Evolutionary conservation across 2,113 vertebrate species (phyloP), one percentile per base, ranked within the genome.

Genomic region (Dermatemys mawii): DNA sequence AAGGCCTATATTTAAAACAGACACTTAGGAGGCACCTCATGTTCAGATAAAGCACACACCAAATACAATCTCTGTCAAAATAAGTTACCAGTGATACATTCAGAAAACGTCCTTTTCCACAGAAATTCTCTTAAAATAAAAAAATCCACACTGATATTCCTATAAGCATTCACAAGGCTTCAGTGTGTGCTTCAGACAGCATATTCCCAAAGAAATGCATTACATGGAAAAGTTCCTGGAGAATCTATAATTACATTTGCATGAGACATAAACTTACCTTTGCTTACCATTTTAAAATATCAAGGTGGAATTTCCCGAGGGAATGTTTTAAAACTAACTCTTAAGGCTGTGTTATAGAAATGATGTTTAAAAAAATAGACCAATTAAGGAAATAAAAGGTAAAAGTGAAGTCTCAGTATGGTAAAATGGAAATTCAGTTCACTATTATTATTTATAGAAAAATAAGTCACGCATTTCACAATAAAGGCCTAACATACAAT

Each of bases 251-350:
- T 50, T 44, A 32, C 26, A 21, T 48, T 84, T 83, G 84, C 4
- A 32, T 27, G 49, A 5, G 19, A 50, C 44, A 27, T 50, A 86
- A 80, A 51, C 55, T 78, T 48, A 35, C 35, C 24, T 89, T 82
- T 82, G 48, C 51, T 26, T 81, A 38, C 38, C 79, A 41, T 90
- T 90, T 79, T 11, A 91, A 51, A 91, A 38, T 38, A 46, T 32
- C 22, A 22, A 49, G 53, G 6, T 22, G 13, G 10, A 11, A 0
- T 3, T 73, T 11, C 46, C 54, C 21, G 8, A 35, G 3, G n/a
- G 60, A 49, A 50, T 60, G 8, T 49, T 53, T 14, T 53, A 51
- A 73, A 75, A 21, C 24, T 48, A 57, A 38, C 8, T 32, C 22
- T 53, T 1, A 67, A 53, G 17, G 4, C 29, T 67, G 1, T 46